phyloP scores from a whole-genome alignment of 2,797 vertebrate species.

The Pipistrellus pipistrellus region DNA sequence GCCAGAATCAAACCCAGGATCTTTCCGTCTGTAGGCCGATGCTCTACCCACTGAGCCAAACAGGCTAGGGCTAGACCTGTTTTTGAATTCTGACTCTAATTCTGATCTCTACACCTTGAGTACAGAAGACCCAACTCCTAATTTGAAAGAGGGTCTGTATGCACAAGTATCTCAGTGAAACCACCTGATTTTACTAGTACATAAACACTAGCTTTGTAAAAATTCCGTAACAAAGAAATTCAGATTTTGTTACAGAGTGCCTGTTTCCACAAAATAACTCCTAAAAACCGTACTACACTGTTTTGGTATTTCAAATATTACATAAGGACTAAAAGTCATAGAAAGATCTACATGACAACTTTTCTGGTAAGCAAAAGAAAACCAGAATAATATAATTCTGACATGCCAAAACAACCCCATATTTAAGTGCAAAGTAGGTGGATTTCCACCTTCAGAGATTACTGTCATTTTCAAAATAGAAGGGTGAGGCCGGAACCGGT shows the following conservation, averaged over 20 bases:
- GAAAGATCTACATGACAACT: neutral
- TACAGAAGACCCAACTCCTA: neutral
- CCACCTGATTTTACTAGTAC: neutral
- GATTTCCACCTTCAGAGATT: neutral
- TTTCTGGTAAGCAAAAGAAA: conserved; percentile 53
- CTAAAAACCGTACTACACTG: neutral
- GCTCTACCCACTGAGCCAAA: too few relatives aligned
- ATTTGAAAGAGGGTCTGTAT: neutral
- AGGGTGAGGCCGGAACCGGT: neutral
- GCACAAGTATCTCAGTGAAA: neutral
- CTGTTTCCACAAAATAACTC: conserved; percentile 30
- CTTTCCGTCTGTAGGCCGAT: too few relatives aligned
- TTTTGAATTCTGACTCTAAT: neutral
- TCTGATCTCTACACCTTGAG: neutral
- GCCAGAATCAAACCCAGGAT: too few relatives aligned
- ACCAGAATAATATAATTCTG: neutral
- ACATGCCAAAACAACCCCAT: neutral
- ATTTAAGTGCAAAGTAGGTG: neutral
- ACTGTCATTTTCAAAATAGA: neutral
- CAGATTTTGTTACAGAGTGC: conserved; percentile 18
- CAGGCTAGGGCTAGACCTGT: neutral
- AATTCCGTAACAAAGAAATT: neutral
- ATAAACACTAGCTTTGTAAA: neutral
- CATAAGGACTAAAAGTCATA: neutral
- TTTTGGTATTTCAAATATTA: neutral